Evolutionary conservation across 2,797 vertebrate genomes (phyloP).

Genomic region (Selene dorsalis): DNA sequence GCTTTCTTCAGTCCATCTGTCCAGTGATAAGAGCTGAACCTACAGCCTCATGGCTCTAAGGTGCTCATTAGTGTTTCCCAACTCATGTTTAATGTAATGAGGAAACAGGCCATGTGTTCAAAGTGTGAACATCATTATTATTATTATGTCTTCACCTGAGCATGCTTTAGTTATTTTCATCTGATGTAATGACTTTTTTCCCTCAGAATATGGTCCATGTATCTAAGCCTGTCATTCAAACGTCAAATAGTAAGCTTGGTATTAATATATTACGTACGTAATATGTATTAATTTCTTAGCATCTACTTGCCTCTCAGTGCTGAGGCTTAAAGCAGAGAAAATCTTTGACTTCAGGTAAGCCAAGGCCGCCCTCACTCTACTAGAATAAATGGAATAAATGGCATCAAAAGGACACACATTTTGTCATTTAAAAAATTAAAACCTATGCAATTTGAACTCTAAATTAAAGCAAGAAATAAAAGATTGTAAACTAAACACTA

Average conservation of each 20-base stretch:
- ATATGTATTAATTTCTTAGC: background rate
- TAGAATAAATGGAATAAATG: conserved; percentile 51
- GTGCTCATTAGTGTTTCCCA: conserved; percentile 18
- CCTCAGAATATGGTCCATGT: too few species aligned
- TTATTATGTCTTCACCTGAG: conserved; percentile 9
- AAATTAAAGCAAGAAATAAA: background rate
- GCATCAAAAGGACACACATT: conserved; percentile 12
- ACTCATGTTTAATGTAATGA: conserved; percentile 33
- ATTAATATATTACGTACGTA: background rate
- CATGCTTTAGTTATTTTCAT: background rate
- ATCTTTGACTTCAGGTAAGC: conserved; percentile 2
- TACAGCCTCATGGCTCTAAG: conserved; percentile 53
- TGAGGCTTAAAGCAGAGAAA: background rate
- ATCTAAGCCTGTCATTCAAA: too few species aligned
- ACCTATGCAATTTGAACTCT: background rate
- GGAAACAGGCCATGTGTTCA: conserved; percentile 44
- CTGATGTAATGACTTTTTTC: background rate
- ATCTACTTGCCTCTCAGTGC: conserved; percentile 3
- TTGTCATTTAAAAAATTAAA: background rate
- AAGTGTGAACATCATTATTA: background rate
- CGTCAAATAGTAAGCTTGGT: background rate
- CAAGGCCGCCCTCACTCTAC: conserved; percentile 7
- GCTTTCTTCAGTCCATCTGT: conserved; percentile 54
- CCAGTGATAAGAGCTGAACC: conserved; percentile 51
- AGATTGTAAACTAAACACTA: background rate